phyloP scores from a whole-genome alignment of 2,888 invertebrate species.

The Apomyelois bistriatella region DNA sequence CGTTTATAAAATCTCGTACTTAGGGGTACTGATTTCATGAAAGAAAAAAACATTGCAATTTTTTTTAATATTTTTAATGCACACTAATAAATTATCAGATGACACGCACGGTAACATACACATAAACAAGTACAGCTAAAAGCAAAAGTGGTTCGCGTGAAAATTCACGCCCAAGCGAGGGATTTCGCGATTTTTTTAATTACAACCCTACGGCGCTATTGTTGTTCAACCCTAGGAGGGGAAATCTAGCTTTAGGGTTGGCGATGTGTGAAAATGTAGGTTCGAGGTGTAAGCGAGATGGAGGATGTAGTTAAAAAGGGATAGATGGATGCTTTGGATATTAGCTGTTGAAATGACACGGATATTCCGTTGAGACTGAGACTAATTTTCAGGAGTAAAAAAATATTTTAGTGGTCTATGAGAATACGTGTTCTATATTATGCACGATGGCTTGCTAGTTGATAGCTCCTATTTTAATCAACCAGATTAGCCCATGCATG shows the following conservation, averaged over 20 bases:
- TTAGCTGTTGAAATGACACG: no score
- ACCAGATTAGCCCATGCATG: no score
- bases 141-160: constrained; percentile 55
- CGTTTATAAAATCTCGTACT: no score
- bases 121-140: not conserved
- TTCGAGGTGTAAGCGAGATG: not conserved
- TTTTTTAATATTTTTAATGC: constrained; percentile 25
- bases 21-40: no score
- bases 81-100: constrained; percentile 21
- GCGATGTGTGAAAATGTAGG: not conserved
- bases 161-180: constrained; percentile 64
- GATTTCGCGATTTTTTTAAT: constrained; percentile 67
- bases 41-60: not conserved
- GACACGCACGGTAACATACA: constrained; percentile 4
- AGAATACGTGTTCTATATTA: no score
- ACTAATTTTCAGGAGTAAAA: no score
- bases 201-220: constrained; percentile 71
- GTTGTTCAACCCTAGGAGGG: constrained; percentile 61
- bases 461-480: no score
- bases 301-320: not conserved
- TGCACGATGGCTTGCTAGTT: no score
- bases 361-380: no score
- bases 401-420: no score
- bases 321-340: not conserved
- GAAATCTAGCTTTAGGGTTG: constrained; percentile 58